Conservation (phyloP, 2,113 vertebrate genomes). For the Entelurus aequoreus region DNA sequence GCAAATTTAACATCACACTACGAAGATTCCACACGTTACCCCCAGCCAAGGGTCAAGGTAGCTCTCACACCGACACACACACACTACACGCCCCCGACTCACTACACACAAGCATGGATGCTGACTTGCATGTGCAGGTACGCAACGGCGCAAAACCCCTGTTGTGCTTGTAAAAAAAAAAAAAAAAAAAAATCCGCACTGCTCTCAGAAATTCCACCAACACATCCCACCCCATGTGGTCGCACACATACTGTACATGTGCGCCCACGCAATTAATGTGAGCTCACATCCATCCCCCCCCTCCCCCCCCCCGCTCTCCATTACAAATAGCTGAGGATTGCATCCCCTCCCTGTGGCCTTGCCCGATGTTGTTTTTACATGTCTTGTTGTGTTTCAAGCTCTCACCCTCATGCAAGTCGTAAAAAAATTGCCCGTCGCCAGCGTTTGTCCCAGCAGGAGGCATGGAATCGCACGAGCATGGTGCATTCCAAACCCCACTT, state of each 20-base stretch:
- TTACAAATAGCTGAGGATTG: slow-evolving; percentile 68
- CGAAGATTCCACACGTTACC: slow-evolving; percentile 46
- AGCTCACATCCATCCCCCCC: slow-evolving; percentile 62
- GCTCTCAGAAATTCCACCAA: slow-evolving; percentile 65
- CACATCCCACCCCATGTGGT: slow-evolving; percentile 57
- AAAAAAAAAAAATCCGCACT: slow-evolving; percentile 57
- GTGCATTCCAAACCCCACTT: slow-evolving; percentile 54
- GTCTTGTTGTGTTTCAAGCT: slow-evolving; percentile 63
- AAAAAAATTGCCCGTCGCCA: slow-evolving; percentile 57
- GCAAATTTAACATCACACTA: slow-evolving; percentile 58
- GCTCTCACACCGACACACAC: slow-evolving; percentile 15
- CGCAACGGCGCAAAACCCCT: slow-evolving; percentile 29
- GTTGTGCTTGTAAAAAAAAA: slow-evolving; percentile 46
- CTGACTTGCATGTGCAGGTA: slow-evolving; percentile 43
- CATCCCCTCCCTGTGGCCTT: slow-evolving; percentile 57
- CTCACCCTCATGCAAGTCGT: slow-evolving; percentile 61
- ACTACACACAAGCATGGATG: slow-evolving; percentile 14
- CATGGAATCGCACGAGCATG: slow-evolving; percentile 29
- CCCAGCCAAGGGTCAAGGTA: slow-evolving; percentile 46
- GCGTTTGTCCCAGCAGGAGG: slow-evolving; percentile 47
- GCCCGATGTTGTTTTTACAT: slow-evolving; percentile 68
- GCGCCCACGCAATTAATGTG: slow-evolving; percentile 62
- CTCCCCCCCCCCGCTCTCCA: slow-evolving; percentile 44
- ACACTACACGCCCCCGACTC: slow-evolving; percentile 14
- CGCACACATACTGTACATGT: slow-evolving; percentile 20